Evolutionary conservation across 2,888 invertebrate genomes (phyloP).

Genomic region (Hoplodrina blanda): DNA sequence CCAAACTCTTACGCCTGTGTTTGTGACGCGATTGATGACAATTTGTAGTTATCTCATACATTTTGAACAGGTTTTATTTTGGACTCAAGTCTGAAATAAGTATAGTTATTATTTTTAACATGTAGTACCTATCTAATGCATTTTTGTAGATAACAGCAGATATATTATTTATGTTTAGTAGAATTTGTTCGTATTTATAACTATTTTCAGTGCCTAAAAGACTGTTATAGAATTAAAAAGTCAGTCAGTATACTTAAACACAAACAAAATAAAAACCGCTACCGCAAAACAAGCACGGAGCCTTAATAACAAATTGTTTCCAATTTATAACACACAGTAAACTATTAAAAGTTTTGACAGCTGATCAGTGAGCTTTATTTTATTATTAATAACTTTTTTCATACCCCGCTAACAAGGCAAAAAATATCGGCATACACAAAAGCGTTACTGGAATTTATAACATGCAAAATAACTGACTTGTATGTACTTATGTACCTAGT

Average conservation of each 20-base stretch:
- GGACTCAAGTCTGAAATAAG: too few relatives aligned
- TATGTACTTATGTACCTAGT: slow-evolving; percentile 47
- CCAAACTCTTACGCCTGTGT: too few relatives aligned
- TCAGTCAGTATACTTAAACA: neutral
- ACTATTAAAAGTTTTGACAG: slow-evolving; percentile 64
- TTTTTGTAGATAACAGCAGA: too few relatives aligned
- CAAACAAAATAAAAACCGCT: slow-evolving; percentile 2
- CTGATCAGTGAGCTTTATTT: slow-evolving; percentile 49
- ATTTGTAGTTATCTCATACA: too few relatives aligned
- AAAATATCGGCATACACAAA: slow-evolving; percentile 73
- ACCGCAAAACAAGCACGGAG: slow-evolving; percentile 9
- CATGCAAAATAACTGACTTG: slow-evolving; percentile 64
- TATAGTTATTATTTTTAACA: too few relatives aligned
- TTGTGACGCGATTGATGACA: too few relatives aligned
- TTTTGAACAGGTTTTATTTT: too few relatives aligned
- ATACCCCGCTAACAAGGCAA: slow-evolving; percentile 68
- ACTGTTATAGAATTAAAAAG: too few relatives aligned
- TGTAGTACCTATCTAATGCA: too few relatives aligned
- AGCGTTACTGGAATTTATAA: slow-evolving; percentile 67
- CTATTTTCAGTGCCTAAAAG: too few relatives aligned
- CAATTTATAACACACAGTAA: slow-evolving; percentile 52
- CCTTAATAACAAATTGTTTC: slow-evolving; percentile 47
- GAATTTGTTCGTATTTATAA: too few relatives aligned
- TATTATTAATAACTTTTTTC: slow-evolving; percentile 55
- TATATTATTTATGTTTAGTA: too few relatives aligned